Base-by-base conservation (phyloP, 2,113 vertebrate species). In the Plestiodon gilberti region DNA sequence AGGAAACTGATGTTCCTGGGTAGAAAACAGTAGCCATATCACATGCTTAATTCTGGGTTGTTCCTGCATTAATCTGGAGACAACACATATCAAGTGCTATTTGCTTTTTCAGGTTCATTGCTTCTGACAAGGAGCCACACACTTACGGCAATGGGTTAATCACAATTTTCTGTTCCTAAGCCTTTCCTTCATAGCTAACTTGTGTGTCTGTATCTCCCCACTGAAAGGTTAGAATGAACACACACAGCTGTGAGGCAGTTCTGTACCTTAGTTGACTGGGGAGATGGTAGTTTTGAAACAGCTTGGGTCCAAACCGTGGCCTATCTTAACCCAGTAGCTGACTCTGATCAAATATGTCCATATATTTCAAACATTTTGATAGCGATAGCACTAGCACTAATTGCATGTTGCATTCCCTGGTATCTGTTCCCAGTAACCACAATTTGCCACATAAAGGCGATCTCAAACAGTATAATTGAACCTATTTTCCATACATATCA, bases 1-100 rank as follows among this genome's bases (percentile, higher is more conserved):
- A 79, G 86, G 67, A 88, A 90, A 89, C 82, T 86, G 71, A 92
- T 90, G 80, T 89, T 89, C 62, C 88, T 92, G 89, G 79, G 84
- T 82, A 71, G 77, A 71, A 69, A 55, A 64, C 90, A 81, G 88
- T 84, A 89, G 48, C 92, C 81, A 87, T 69, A 83, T 91, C 86
- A 83, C 40, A 35, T 48, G 43, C 43, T 61, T 25, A 9, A n/a
- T 67, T 67, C n/a, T 6, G 65, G 65, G 13, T 67, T 67, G 65
- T 30, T 28, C 62, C 62, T 65, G 28, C 10, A 10, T 28, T 65
- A 65, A 22, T 57, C 14, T 73, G n/a, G 33, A 83, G 30, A 38
- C 14, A 25, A 35, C 28, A 69, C 52, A 59, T 57, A 52, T 81
- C 38, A 65, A 71, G 48, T 57, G 48, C n/a, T 70, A 38, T 82